A percentile compares a stretch with the other conserved stretches of the same genome.
These are phyloP conservation scores for Acanthisitta chloris DNA, from an alignment of 2,113 vertebrate species.

Conservation along the genomic window DNA sequence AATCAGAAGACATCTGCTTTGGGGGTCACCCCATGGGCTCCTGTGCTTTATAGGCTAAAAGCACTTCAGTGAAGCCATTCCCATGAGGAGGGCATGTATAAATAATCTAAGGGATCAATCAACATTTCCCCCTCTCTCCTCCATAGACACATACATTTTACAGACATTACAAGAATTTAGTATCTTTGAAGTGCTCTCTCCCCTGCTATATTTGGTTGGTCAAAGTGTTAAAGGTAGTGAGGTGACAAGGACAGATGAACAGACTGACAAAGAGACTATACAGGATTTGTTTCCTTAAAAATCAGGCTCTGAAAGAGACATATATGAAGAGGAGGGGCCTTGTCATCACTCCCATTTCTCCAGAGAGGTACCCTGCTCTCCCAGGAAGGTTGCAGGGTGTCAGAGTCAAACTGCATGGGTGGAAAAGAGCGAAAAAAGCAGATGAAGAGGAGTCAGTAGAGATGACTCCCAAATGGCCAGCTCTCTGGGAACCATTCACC, in stretches of 20 bases:
- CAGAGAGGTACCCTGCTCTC: background rate
- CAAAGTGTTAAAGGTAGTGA: background rate
- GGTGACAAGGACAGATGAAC: background rate
- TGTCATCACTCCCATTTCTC: background rate
- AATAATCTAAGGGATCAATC: background rate
- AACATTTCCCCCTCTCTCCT: background rate
- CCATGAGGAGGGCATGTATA: background rate
- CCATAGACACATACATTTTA: background rate
- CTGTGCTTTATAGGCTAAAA: background rate
- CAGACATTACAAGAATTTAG: background rate
- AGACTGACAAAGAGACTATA: background rate
- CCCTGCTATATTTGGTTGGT: background rate
- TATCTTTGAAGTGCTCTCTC: background rate
- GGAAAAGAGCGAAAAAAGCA: background rate
- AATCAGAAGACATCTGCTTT: background rate
- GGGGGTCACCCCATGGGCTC: background rate
- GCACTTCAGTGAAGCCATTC: background rate
- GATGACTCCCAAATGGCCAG: background rate
- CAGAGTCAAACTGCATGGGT: background rate
- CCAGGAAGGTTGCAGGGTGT: background rate
- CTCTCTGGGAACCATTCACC: background rate
- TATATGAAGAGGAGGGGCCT: background rate
- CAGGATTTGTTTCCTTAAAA: background rate
- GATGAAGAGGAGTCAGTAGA: background rate
- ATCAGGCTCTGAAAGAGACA: background rate